These are phyloP conservation scores for Pterophyllum scalare DNA, from an alignment of 2,113 vertebrate species.

Conservation along the genomic window DNA sequence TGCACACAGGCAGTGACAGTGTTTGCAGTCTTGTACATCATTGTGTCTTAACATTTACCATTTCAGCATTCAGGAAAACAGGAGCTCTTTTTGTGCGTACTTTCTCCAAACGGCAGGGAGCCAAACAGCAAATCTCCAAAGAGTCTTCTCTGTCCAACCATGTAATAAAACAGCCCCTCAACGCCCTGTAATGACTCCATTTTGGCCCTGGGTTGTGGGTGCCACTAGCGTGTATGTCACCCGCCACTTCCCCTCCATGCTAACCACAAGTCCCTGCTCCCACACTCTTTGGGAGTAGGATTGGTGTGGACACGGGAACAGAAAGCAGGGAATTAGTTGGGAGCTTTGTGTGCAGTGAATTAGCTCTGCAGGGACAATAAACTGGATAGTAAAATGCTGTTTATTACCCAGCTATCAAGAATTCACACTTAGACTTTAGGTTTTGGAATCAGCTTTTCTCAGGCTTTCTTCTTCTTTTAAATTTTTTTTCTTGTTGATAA, in stretches of 20 bases:
- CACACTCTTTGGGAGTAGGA: slow-evolving; percentile 13
- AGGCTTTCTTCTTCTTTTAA: neutral
- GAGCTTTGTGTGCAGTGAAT: neutral
- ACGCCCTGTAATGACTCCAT: slow-evolving; percentile 74
- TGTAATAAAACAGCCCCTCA: slow-evolving; percentile 75
- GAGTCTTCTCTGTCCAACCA: slow-evolving; percentile 49
- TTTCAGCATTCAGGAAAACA: slow-evolving; percentile 23
- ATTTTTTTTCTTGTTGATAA: neutral
- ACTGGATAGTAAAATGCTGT: slow-evolving; percentile 29
- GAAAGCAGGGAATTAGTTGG: neutral
- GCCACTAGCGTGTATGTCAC: slow-evolving; percentile 60
- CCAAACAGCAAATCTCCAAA: slow-evolving; percentile 62
- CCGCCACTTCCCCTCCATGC: slow-evolving; percentile 64
- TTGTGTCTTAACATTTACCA: slow-evolving; percentile 56
- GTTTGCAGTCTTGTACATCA: slow-evolving; percentile 35
- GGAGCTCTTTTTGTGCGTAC: slow-evolving; percentile 38
- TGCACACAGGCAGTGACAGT: slow-evolving; percentile 31
- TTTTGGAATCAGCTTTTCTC: slow-evolving; percentile 12
- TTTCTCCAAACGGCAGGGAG: slow-evolving; percentile 18
- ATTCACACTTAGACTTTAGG: slow-evolving; percentile 26
- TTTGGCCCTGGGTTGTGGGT: slow-evolving; percentile 68
- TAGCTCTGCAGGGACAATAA: neutral
- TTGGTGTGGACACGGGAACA: neutral
- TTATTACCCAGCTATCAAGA: slow-evolving; percentile 34
- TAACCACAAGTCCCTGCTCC: slow-evolving; percentile 47